Evolutionary conservation across 1,140 invertebrate species (phyloP), one percentile per base, ranked within the genome.

Genomic region (Tribolium madens): DNA sequence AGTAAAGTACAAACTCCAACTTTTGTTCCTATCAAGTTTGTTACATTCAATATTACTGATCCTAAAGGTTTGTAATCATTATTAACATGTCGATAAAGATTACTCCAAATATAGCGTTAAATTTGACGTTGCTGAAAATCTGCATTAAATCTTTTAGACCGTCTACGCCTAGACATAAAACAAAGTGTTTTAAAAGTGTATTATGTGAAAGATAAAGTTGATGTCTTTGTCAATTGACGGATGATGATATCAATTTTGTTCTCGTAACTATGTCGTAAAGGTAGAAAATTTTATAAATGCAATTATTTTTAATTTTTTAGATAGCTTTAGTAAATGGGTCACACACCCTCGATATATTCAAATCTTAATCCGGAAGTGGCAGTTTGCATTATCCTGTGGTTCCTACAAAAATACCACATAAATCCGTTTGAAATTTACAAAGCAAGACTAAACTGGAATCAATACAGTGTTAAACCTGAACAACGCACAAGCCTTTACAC

Each of bases 391-490:
- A 64, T 64, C 57, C 57, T 12, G 21, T n/a, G 18, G 52, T 64
- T 36, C 12, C 10, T 33, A 33, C 21, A 64, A 64, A 64, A 64
- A 64, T 64, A 13, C 21, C 26, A 36, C 26, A 64, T 64, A 64
- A 64, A 64, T 64, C 57, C 57, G 57, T 4, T 42, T 12, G 57
- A 26, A 64, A 64, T 64, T 64, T 64, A 64, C 57, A 64, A 64
- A 12, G 57, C 18, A 33, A 33, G 26, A 33, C 57, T 31, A 64
- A 64, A 64, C 21, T 64, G 57, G 57, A 64, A 64, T 18, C 57
- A 64, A 64, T 64, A 64, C 57, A 64, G 31, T 60, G 18, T 6
- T 26, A 60, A 60, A 60, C 9, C 53, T 21, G 15, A 60, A 60
- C 53, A 60, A 18, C 53, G 26, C 26, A 14, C 18, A 31, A 64